These are phyloP conservation scores for Ellobius talpinus DNA, from an alignment of 2,113 vertebrate genomes.

Conservation along the genomic window DNA sequence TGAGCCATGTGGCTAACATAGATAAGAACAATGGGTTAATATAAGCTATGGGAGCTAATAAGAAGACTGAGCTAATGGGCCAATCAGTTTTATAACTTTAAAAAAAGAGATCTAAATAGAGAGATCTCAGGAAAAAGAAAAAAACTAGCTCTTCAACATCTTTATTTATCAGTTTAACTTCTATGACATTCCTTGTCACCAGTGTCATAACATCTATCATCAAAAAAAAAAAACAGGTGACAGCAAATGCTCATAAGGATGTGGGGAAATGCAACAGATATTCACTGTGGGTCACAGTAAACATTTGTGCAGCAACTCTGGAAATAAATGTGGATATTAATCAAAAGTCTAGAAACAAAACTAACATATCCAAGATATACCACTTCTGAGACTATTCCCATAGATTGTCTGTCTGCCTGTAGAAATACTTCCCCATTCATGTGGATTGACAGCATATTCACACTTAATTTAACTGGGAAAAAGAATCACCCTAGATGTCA, in stretches of 20 bases:
- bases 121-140: background rate
- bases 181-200: too few relatives aligned
- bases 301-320: background rate
- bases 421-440: background rate
- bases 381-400: background rate
- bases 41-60: too few relatives aligned
- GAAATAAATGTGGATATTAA: background rate
- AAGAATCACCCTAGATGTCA: background rate
- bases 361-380: background rate
- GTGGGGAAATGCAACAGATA: background rate
- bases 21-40: too few relatives aligned
- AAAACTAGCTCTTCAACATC: background rate
- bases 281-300: background rate
- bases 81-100: too few relatives aligned
- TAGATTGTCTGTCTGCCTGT: background rate
- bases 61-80: too few relatives aligned
- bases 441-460: background rate
- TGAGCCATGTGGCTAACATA: too few relatives aligned
- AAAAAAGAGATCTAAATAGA: background rate
- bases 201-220: background rate
- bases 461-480: background rate
- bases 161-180: too few relatives aligned
- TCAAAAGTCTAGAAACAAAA: background rate
- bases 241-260: background rate
- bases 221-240: background rate